Evolutionary conservation across 2,888 invertebrate genomes (phyloP).

Genomic region (Callyntrura guangdongensis): DNA sequence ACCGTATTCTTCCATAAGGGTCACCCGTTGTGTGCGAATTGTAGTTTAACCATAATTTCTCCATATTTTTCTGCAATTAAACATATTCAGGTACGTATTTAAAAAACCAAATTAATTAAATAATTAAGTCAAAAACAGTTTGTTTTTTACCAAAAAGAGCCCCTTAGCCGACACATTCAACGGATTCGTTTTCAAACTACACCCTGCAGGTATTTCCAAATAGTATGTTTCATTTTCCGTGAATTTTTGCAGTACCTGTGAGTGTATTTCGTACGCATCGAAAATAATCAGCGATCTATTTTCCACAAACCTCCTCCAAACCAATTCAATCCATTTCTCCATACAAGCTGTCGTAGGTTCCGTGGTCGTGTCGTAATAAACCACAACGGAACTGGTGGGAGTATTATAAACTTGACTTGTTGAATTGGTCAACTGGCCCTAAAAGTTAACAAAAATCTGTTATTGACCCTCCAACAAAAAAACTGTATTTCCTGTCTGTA

Average conservation of each 20-base stretch:
- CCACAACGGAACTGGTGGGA: constrained; percentile 79
- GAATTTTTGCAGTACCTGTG: constrained; percentile 31
- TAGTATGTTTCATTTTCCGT: constrained; percentile 34
- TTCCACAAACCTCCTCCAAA: constrained; percentile 76
- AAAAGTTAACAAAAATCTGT: constrained; percentile 16
- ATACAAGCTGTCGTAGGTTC: constrained; percentile 75
- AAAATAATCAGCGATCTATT: constrained; percentile 75
- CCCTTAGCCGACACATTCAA: constrained; percentile 80
- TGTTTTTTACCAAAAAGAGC: constrained; percentile 80
- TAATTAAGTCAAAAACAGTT: neutral
- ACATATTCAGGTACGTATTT: too few relatives aligned
- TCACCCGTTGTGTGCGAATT: too few relatives aligned
- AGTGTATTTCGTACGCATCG: constrained; percentile 84
- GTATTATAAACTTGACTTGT: constrained; percentile 79
- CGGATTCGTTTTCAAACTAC: constrained; percentile 84
- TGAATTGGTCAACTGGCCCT: constrained; percentile 76
- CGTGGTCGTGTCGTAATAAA: constrained; percentile 80
- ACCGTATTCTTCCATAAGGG: too few relatives aligned
- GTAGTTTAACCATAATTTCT: constrained; percentile 82
- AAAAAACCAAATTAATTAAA: too few relatives aligned
- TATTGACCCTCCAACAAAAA: too few relatives aligned
- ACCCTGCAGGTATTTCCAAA: constrained; percentile 83
- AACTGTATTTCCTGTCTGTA: too few relatives aligned
- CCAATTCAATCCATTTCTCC: constrained; percentile 81
- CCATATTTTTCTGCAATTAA: constrained; percentile 81